Conservation (phyloP, 2,888 invertebrate genomes). For the Spialia ferax region DNA sequence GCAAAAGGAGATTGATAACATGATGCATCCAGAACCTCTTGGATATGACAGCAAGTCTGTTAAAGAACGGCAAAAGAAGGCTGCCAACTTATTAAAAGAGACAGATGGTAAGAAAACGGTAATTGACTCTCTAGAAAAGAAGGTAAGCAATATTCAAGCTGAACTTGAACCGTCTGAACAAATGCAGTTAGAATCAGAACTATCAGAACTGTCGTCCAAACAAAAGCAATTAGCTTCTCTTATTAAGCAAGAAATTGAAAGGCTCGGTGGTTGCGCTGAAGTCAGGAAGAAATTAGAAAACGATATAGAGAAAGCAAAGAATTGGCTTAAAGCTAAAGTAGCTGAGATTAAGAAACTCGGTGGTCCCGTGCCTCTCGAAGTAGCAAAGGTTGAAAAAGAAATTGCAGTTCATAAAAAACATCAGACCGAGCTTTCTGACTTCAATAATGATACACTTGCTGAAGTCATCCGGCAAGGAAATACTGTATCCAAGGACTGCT, state of each 20-base stretch:
- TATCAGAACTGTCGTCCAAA: conserved; percentile 91
- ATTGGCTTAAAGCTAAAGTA: conserved; percentile 93
- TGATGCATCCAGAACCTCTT: conserved; percentile 89
- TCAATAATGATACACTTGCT: conserved; percentile 90
- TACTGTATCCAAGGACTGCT: conserved; percentile 93
- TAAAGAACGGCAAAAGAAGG: conserved; percentile 90
- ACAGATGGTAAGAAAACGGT: conserved; percentile 94
- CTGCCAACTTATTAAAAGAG: conserved; percentile 93
- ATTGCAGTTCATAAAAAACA: conserved; percentile 91
- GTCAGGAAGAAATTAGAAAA: conserved; percentile 92
- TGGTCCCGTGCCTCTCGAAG: conserved; percentile 92
- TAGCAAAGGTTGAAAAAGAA: conserved; percentile 94
- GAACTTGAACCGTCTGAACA: conserved; percentile 95
- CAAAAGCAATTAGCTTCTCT: conserved; percentile 91
- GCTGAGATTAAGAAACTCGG: conserved; percentile 92
- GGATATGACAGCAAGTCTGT: conserved; percentile 93
- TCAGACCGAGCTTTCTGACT: conserved; percentile 92
- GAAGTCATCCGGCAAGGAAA: conserved; percentile 92
- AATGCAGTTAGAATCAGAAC: conserved; percentile 90
- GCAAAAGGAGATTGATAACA: conserved; percentile 89
- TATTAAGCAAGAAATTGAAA: conserved; percentile 91
- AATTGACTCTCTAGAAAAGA: conserved; percentile 93
- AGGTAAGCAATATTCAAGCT: conserved; percentile 93
- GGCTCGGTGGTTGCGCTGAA: conserved; percentile 89
- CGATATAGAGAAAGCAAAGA: conserved; percentile 92